These are phyloP conservation scores for Anthopleura sola DNA, from an alignment of 64 coral and sea anemone genomes.

Conservation along the genomic window DNA sequence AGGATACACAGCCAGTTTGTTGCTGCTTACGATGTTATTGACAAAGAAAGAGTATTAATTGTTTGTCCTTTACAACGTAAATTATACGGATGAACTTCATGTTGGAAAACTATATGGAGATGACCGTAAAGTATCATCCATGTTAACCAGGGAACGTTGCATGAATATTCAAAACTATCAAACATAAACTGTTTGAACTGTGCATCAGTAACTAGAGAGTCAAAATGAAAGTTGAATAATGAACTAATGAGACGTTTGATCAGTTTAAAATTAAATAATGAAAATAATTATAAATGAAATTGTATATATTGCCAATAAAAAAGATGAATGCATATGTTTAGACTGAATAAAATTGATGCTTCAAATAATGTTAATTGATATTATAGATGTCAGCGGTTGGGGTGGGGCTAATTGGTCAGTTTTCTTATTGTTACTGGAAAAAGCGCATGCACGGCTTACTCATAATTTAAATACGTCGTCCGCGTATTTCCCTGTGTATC, in stretches of 20 bases:
- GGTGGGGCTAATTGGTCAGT: background rate
- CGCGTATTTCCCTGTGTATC: background rate
- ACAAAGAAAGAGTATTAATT: constrained; percentile 1
- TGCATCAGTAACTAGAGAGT: background rate
- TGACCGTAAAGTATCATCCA: background rate
- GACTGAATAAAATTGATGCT: background rate
- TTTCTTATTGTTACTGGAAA: background rate
- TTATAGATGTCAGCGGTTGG: background rate
- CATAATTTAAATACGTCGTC: background rate
- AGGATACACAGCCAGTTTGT: background rate
- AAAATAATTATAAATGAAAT: background rate
- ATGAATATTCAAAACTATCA: background rate
- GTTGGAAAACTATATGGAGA: background rate
- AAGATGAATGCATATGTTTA: background rate
- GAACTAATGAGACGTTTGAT: background rate
- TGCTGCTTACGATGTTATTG: background rate
- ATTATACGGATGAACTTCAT: constrained; percentile 14
- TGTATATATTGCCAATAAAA: too few relatives aligned
- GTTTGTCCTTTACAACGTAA: constrained; percentile 12
- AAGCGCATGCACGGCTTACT: background rate
- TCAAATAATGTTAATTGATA: constrained; percentile 1
- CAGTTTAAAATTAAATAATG: background rate
- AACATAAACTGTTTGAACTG: constrained; percentile 8
- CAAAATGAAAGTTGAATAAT: background rate
- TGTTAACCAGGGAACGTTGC: background rate